Conservation (phyloP, 2,888 invertebrate species). For the Nephrotoma guestfalica region DNA sequence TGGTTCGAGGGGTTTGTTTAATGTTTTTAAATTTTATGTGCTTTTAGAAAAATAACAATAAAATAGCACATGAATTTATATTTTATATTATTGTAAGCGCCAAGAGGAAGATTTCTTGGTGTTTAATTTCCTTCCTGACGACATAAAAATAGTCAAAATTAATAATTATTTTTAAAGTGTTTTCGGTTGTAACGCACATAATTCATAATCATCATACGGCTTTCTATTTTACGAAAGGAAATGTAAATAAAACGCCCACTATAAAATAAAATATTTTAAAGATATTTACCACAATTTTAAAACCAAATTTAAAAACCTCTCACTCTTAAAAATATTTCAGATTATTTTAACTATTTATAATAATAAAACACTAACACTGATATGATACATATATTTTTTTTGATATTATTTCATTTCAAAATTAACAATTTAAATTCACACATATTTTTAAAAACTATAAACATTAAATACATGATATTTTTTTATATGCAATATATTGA, state of each 20-base stretch:
- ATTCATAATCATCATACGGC: neutral
- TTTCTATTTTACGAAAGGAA: neutral
- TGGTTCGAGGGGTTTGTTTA: neutral
- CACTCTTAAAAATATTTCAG: neutral
- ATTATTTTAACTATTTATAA: neutral
- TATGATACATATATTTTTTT: neutral
- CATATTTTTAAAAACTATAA: neutral
- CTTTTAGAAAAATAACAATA: neutral
- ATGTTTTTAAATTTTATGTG: neutral
- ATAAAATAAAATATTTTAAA: neutral
- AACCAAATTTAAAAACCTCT: neutral
- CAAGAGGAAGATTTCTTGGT: neutral
- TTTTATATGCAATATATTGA: neutral
- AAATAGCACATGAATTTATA: neutral
- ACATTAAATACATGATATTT: neutral
- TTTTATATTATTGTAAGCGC: neutral
- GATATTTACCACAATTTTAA: neutral
- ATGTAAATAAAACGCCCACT: neutral
- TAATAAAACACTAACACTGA: neutral
- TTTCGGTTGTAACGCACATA: neutral
- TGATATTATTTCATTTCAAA: neutral
- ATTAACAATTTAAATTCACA: neutral
- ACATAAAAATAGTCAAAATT: neutral
- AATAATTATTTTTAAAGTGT: neutral
- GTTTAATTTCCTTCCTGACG: neutral